Evolutionary conservation across 1,140 invertebrate species (phyloP).

Genomic region (Nylanderia fulva): DNA sequence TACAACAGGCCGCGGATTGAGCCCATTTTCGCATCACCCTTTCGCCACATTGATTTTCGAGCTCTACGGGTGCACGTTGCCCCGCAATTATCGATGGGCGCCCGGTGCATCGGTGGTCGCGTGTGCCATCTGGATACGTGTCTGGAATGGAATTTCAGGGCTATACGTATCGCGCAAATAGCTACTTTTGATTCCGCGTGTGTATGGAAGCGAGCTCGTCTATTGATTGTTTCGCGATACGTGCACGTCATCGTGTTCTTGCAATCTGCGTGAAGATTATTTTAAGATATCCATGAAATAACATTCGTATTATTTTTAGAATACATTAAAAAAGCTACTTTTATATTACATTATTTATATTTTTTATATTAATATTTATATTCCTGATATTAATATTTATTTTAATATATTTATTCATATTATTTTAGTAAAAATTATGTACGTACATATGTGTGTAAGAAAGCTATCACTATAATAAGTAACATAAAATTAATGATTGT

Average conservation of each 20-base stretch:
- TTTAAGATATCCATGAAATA: too few relatives aligned
- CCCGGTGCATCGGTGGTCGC: slow-evolving; percentile 63
- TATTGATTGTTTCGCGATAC: slow-evolving; percentile 19
- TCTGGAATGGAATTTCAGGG: slow-evolving; percentile 40
- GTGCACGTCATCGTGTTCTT: not conserved
- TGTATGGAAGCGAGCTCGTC: not conserved
- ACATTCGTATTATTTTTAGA: not conserved
- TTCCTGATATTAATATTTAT: too few relatives aligned
- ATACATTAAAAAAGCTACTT: not conserved
- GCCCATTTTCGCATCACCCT: slow-evolving; percentile 82
- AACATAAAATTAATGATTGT: not conserved
- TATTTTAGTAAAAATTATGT: not conserved
- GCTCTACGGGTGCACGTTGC: slow-evolving; percentile 48
- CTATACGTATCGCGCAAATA: slow-evolving; percentile 29
- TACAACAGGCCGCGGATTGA: slow-evolving; percentile 65
- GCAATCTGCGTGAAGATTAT: not conserved
- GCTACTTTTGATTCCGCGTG: slow-evolving; percentile 18
- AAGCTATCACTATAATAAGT: not conserved
- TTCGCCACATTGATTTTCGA: slow-evolving; percentile 79
- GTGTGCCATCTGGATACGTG: slow-evolving; percentile 68
- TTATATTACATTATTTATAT: too few relatives aligned
- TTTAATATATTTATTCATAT: too few relatives aligned
- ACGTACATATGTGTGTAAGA: too few relatives aligned
- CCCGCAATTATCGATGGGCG: slow-evolving; percentile 69
- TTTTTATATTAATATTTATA: too few relatives aligned